Evolutionary conservation across 2,888 invertebrate genomes (phyloP).

Genomic region (Eucera pruinosa): DNA sequence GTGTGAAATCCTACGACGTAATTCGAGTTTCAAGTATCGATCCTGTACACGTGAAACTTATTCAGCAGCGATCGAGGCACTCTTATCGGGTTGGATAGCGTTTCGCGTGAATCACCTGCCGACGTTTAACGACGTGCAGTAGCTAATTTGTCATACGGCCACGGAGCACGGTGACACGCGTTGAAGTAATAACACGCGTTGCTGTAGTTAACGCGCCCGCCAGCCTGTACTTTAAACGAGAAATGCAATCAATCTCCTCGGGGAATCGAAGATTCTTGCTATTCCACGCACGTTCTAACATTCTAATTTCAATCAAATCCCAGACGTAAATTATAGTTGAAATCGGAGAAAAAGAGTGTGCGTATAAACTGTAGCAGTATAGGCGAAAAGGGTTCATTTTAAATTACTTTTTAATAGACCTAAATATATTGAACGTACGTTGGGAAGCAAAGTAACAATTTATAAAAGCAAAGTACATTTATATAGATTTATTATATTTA

Average conservation of each 20-base stretch:
- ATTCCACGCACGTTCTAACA: slow-evolving; percentile 18
- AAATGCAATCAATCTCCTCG: slow-evolving; percentile 51
- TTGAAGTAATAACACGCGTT: slow-evolving; percentile 69
- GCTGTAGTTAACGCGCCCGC: slow-evolving; percentile 52
- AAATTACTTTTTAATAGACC: no score
- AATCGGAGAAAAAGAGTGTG: background rate
- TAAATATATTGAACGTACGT: no score
- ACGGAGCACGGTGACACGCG: slow-evolving; percentile 62
- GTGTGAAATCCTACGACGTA: slow-evolving; percentile 44
- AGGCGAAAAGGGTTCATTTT: no score
- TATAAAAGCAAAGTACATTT: no score
- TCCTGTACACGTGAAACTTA: slow-evolving; percentile 47
- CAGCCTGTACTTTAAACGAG: slow-evolving; percentile 53
- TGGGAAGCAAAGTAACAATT: no score
- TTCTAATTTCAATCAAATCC: slow-evolving; percentile 30
- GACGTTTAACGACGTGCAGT: slow-evolving; percentile 70
- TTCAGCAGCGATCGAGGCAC: slow-evolving; percentile 55
- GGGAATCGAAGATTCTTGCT: slow-evolving; percentile 25
- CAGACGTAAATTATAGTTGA: background rate
- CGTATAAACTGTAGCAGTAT: no score
- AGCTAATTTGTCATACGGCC: slow-evolving; percentile 71
- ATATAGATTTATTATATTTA: no score
- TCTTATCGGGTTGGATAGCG: slow-evolving; percentile 69
- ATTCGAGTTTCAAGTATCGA: slow-evolving; percentile 57
- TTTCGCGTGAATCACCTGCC: slow-evolving; percentile 73